Evolutionary conservation across 1,140 invertebrate species (phyloP).

Genomic region (Bombus superbus): DNA sequence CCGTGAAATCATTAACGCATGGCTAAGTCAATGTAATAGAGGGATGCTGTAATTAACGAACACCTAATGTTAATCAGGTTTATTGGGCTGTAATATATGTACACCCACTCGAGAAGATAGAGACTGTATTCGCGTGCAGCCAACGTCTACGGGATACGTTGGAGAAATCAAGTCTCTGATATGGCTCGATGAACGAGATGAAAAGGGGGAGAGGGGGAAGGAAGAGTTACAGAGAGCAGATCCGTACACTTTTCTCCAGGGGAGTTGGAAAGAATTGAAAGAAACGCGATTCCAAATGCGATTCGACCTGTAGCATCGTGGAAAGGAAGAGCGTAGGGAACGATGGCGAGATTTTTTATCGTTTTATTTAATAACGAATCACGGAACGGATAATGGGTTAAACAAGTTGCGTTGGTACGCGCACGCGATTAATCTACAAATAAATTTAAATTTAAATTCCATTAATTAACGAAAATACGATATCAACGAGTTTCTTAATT

Average conservation of each 20-base stretch:
- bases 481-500: slow-evolving; percentile 4
- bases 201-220: not conserved
- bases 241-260: not conserved
- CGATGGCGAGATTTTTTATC: not conserved
- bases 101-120: slow-evolving; percentile 51
- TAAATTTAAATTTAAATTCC: slow-evolving; percentile 8
- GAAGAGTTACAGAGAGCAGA: not conserved
- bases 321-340: not conserved
- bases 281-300: not conserved
- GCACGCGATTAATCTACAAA: not conserved
- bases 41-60: slow-evolving; percentile 65
- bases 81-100: slow-evolving; percentile 59
- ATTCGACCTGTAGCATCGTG: not conserved
- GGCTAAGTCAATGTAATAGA: slow-evolving; percentile 63
- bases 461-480: not conserved
- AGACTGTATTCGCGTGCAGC: slow-evolving; percentile 34
- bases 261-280: slow-evolving; percentile 18
- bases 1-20: slow-evolving; percentile 69
- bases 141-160: not conserved
- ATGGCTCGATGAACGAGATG: slow-evolving; percentile 3
- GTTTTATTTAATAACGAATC: not conserved
- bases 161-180: not conserved
- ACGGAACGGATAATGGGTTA: too few species aligned
- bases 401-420: not conserved
- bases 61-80: slow-evolving; percentile 68